These are phyloP conservation scores for Cheirogaleus major DNA, from an alignment of 2,797 vertebrate genomes.

Conservation along the genomic window DNA sequence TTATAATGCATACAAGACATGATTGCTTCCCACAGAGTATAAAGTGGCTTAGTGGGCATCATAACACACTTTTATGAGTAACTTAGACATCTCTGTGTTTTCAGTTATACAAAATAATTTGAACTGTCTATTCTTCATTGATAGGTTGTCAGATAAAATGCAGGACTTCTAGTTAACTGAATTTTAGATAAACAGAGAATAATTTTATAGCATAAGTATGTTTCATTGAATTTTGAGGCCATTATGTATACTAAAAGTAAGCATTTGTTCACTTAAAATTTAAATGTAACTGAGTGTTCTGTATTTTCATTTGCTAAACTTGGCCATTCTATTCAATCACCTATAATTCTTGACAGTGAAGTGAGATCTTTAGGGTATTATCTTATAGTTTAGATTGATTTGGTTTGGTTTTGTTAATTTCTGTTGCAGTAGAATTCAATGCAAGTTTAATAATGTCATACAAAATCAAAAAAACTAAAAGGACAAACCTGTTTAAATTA, in stretches of 20 bases:
- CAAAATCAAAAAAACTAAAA: slow-evolving; percentile 48
- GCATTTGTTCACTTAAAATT: slow-evolving; percentile 13
- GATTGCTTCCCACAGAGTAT: slow-evolving; percentile 65
- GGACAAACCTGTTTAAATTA: slow-evolving; percentile 76
- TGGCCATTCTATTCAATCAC: background rate
- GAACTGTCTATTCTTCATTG: slow-evolving; percentile 58
- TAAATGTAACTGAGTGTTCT: background rate
- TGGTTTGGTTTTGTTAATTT: slow-evolving; percentile 53
- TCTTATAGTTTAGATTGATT: background rate
- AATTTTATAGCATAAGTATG: background rate
- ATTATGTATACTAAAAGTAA: background rate
- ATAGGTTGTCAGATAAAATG: background rate
- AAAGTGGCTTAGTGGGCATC: slow-evolving; percentile 56
- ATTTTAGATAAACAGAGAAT: background rate
- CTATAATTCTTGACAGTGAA: slow-evolving; percentile 9
- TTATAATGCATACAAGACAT: slow-evolving; percentile 66
- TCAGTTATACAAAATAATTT: slow-evolving; percentile 55
- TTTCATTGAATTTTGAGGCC: background rate
- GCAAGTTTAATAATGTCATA: slow-evolving; percentile 47
- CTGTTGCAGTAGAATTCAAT: slow-evolving; percentile 27
- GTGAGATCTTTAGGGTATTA: background rate
- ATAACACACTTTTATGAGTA: slow-evolving; percentile 63
- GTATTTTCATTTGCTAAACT: slow-evolving; percentile 14
- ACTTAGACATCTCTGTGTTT: slow-evolving; percentile 16
- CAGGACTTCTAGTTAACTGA: background rate